Evolutionary conservation across 30 jellyfish, hydroid and myxozoan species (phyloP), one percentile per base, ranked within the genome.

Genomic region (Hydractinia echinata): DNA sequence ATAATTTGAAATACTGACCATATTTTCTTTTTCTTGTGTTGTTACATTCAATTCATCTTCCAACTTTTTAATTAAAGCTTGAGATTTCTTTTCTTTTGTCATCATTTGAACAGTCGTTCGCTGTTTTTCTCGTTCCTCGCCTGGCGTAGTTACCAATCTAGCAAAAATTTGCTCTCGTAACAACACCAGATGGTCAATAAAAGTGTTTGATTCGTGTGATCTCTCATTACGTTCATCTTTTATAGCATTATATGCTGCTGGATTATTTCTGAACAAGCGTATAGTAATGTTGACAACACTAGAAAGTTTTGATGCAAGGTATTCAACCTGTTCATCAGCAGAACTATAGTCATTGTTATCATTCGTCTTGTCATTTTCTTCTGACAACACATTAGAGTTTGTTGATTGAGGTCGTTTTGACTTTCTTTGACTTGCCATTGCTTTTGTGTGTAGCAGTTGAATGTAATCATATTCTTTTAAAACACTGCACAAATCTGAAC

Each of bases 71-170:
- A 92, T 87, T 14, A 85, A 71, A 5, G 89, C 51, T 61, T 74
- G 88, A 30, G 96, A 86, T 67, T 87, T 87, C 39, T 84, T 84
- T 54, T 87, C 91, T 51, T 76, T 81, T 78, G 62, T 72, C 54
- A 82, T 86, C 79, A 92, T 53, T 39, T 84, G 82, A 61, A 84
- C 84, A 52, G 88, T 69, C 81, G 81, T 86, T 55, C 66, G 76
- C 20, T 87, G 88, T 53, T 87, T 81, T 76, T 92, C 95, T 8
- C 71, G 82, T 53, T 92, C 98, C 74, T 92, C 98, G 4, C 87
- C 92, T 10, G 95, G 89, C 20, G 91, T 77, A 60, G 98, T 92
- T 0, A 68, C 89, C 64, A 92, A 87, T 73, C 95, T 69, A 39
- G 76, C 60, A 53, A 82, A 72, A 21, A 87, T 89, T 83, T 82